Conservation (phyloP, 2,797 vertebrate genomes). For the Rhinatrema bivittatum region DNA sequence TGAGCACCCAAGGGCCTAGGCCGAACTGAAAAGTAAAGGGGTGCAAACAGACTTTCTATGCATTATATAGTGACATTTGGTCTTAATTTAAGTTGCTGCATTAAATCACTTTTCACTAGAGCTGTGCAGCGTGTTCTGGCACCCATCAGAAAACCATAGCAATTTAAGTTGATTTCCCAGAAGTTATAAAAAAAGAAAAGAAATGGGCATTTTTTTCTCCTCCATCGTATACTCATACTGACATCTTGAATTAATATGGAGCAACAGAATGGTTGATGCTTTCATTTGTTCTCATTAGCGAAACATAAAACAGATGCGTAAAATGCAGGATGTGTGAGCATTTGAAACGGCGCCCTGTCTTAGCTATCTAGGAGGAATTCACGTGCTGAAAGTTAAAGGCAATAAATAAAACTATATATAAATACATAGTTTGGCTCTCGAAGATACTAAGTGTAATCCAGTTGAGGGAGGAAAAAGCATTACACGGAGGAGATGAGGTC, state of each 20-base stretch:
- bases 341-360: slow-evolving; percentile 25
- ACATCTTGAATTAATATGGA: slow-evolving; percentile 18
- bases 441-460: slow-evolving; percentile 27
- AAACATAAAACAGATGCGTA: slow-evolving; percentile 40
- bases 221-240: slow-evolving; percentile 22
- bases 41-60: slow-evolving; percentile 6
- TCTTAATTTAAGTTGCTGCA: slow-evolving; percentile 25
- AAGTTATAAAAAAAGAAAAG: not conserved
- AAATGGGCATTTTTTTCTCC: slow-evolving; percentile 11
- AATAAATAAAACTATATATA: slow-evolving; percentile 13
- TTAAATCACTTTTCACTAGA: slow-evolving; percentile 12
- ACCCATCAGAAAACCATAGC: slow-evolving; percentile 1
- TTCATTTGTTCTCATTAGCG: slow-evolving; percentile 41
- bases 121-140: slow-evolving; percentile 21
- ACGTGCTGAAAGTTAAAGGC: slow-evolving; percentile 12
- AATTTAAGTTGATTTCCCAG: slow-evolving; percentile 12
- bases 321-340: slow-evolving; percentile 27
- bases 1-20: slow-evolving; percentile 3
- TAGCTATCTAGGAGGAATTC: slow-evolving; percentile 40
- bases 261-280: slow-evolving; percentile 37
- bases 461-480: slow-evolving; percentile 32
- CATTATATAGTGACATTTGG: not conserved
- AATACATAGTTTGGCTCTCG: slow-evolving; percentile 16
- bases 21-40: slow-evolving; percentile 16
- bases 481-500: slow-evolving; percentile 21